Base-by-base conservation (phyloP, 2,888 invertebrate genomes). In the Drosophila vallismaia region DNA sequence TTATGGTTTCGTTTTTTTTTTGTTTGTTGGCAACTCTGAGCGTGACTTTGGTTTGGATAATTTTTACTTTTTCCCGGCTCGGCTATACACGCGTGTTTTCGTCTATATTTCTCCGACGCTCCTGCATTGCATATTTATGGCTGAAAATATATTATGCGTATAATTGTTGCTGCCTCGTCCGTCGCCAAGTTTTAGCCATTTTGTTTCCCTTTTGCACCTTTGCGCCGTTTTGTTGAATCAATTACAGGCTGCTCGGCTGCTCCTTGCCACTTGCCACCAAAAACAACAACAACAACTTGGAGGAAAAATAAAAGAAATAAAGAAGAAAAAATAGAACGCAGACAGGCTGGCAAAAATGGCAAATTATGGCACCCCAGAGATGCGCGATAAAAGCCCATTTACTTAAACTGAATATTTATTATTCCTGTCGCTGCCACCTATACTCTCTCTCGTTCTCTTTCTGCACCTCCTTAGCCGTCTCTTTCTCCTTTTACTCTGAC, bases 311-410 rank as follows among this genome's bases (percentile, higher is more conserved):
- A 50, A 51, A 52, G 28, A 48, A 60, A 40, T 31, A 44, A 19
- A 5, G n/a, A 52, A 51, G 38, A 53, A 48, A 58, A 45, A 45
- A 55, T 42, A 54, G 70, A 59, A 60, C 49, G 54, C 58, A 57
- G 38, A 50, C 29, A 36, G 67, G 58, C 69, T 56, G 82, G 88
- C 86, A 81, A 85, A 83, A 83, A 87, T 84, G 88, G 88, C 88
- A 84, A 88, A 89, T 85, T 87, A 88, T 87, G 88, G 79, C 89
- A 82, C 87, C 81, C 83, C 69, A 74, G 88, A 87, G 87, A 86
- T 80, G 76, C 84, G 78, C 84, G 88, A 85, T 85, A 88, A 85
- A 85, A 85, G 84, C 88, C 84, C 84, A 88, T 85, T 85, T 85
- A 85, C 88, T 86, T 85, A 88, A 84, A 84, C 84, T 84, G 88